These are phyloP conservation scores for Orthosia incerta DNA, from an alignment of 2,888 invertebrate species.

Conservation along the genomic window DNA sequence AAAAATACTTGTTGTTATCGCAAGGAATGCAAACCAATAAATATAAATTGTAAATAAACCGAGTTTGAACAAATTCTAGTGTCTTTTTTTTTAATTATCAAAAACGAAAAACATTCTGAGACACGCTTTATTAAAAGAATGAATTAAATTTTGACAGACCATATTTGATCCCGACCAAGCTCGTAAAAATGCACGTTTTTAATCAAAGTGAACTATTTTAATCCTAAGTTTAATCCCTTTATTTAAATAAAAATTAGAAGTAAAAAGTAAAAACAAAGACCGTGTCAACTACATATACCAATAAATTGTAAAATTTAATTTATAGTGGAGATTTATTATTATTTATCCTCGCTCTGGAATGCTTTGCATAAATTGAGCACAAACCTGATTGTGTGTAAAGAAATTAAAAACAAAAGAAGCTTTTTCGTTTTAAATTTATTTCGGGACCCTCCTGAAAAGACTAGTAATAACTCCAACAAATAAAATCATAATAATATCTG, in stretches of 20 bases:
- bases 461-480: constrained; percentile 10
- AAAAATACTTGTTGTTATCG: too few relatives aligned
- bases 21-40: too few relatives aligned
- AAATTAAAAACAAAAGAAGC: too few relatives aligned
- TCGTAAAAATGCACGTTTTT: neutral
- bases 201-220: neutral
- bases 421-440: too few relatives aligned
- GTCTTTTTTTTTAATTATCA: too few relatives aligned
- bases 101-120: too few relatives aligned
- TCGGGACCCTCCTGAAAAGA: neutral
- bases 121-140: neutral
- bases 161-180: constrained; percentile 1
- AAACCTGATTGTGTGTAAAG: too few relatives aligned
- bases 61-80: too few relatives aligned
- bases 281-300: neutral
- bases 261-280: neutral
- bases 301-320: neutral
- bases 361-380: too few relatives aligned
- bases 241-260: neutral
- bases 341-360: too few relatives aligned
- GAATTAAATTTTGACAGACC: neutral
- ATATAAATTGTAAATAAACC: too few relatives aligned
- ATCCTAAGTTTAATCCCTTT: neutral
- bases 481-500: constrained; percentile 45
- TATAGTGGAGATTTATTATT: too few relatives aligned